Base-by-base conservation (phyloP, 1,140 invertebrate genomes). In the Drosophila oshimai region DNA sequence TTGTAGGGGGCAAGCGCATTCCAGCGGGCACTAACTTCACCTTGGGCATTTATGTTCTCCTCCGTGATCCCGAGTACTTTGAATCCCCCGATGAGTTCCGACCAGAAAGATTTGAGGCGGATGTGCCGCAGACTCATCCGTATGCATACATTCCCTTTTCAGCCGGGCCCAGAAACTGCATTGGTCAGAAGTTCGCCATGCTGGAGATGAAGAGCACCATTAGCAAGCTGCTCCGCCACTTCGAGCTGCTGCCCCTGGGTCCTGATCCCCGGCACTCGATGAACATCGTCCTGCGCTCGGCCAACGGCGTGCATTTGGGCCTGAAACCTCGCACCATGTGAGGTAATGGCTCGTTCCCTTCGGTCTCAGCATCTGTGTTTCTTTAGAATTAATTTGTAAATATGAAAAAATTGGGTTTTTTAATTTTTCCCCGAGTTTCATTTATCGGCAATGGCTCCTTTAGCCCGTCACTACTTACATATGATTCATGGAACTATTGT, bases 141-240 rank as follows among this genome's bases (percentile, higher is more conserved):
- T 93, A 90, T 76, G 72, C 92, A 17, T 94, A 92, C 80, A 90
- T 95, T 28, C 94, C 95, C 39, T 95, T 95, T 79, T 93, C 93
- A n/a, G 94, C 93, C 28, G 94, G 94, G 9, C 92, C 91, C 17
- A 91, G 93, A 72, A 95, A 95, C 75, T 95, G 95, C 74, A 89
- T 88, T 92, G 95, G 95, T 58, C 95, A 96, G 90, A 95, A 94
- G 84, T 97, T 96, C 90, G 96, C 96, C 1, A 91, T 95, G 89
- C 89, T 96, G 75, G 95, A 97, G 91, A 91, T 95, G 83, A 97
- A 97, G 90, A 92, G 81, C 24, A 76, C 89, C 3, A 67, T 92
- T 7, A 90, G 90, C 22, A 90, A 91, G 58, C 20, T 92, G 3
- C 55, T 92, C 4, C 72, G 91, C n/a, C 69, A 90, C 18, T 91